Evolutionary conservation across 1,140 invertebrate species (phyloP), one percentile per base, ranked within the genome.

Genomic region (Drosophila leontia): DNA sequence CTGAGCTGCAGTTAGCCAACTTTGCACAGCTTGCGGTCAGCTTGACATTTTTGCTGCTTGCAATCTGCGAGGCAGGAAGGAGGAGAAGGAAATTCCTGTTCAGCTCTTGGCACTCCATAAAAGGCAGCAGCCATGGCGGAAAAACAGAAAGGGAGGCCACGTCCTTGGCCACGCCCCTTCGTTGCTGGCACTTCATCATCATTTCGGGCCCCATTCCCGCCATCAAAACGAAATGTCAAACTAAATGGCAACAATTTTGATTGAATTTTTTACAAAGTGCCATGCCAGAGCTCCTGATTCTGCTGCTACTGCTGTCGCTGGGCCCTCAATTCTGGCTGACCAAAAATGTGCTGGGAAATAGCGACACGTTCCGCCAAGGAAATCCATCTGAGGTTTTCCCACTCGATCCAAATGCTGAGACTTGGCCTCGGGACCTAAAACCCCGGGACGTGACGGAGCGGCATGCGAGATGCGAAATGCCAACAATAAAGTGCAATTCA

Each of bases 191-290:
- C 85, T 88, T 88, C 75, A 88, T 88, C 85, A 88, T 88, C 78
- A 90, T 85, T 85, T 84, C 64, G 53, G 67, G 42, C 51, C 67
- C 67, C 60, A 37, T 32, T 53, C 32, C 29, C 42, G 51, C 85
- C 85, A 88, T 85, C 85, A 85, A 85, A 90, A 85, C 81, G 85
- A 88, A 88, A 88, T 88, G 85, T 90, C 85, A 88, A 88, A 88
- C 85, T 87, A 87, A 88, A 88, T 88, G 85, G 85, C 85, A 88
- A 88, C 85, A 88, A 88, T 90, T 88, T 88, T 88, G 80, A 88
- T 88, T 88, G 85, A 88, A 88, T 84, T 85, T 88, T 87, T 84
- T 72, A 55, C 68, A 51, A 58, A 78, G 75, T 60, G 56, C 63
- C 53, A 45, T 50, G 47, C 29, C 41, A 56, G 34, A 37, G 60